phyloP scores from a whole-genome alignment of 2,888 invertebrate species.

The Pseudolycoriella hygida region DNA sequence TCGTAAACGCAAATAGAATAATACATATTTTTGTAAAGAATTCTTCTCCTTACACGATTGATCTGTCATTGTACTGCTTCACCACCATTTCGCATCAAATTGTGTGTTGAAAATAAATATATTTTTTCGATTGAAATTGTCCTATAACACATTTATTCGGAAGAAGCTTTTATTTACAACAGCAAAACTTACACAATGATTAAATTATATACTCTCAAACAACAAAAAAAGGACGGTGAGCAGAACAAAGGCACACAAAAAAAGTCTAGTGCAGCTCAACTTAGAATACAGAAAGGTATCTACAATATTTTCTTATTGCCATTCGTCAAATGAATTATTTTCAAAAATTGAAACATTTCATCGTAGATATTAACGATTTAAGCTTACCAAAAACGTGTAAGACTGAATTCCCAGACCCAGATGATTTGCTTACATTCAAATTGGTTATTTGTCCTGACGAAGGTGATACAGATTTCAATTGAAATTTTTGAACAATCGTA shows the following conservation, averaged over 20 bases:
- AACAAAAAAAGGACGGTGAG: conserved; percentile 96
- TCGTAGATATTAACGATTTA: conserved; percentile 87
- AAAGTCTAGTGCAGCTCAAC: conserved; percentile 90
- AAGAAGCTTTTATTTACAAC: not conserved
- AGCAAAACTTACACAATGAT: conserved; percentile 48
- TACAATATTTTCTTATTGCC: not conserved
- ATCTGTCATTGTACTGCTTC: no score
- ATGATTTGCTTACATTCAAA: conserved; percentile 91
- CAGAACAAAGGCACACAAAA: conserved; percentile 61
- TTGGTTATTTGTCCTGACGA: conserved; percentile 93
- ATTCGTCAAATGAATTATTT: not conserved
- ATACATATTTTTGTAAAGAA: no score
- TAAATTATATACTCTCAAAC: conserved; percentile 94
- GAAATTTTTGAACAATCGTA: no score
- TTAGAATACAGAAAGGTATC: conserved; percentile 91
- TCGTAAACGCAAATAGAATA: no score
- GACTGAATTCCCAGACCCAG: conserved; percentile 90
- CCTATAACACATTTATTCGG: no score
- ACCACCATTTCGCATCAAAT: no score
- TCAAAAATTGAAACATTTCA: no score
- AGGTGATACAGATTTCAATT: conserved; percentile 15
- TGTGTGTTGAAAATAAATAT: no score
- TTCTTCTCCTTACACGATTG: no score
- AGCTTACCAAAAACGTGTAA: conserved; percentile 93
- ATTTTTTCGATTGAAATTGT: no score